A percentile compares a stretch with the other conserved stretches of the same genome.
Conservation (phyloP, 1,140 invertebrate genomes). For the Dendroctonus ponderosae region DNA sequence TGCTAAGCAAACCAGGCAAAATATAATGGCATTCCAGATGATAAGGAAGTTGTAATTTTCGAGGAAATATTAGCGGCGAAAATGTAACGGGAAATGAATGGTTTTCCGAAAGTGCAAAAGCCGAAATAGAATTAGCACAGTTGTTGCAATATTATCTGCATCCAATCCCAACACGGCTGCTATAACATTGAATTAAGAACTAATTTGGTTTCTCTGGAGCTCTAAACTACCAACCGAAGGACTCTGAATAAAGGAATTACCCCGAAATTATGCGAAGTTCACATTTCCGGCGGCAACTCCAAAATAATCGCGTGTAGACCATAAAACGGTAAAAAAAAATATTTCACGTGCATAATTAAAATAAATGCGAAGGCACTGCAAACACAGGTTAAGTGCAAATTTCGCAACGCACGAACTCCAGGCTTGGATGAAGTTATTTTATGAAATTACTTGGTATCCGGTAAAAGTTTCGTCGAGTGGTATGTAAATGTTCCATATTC, state of each 20-base stretch:
- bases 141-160: too few species aligned
- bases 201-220: slow-evolving; percentile 11
- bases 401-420: slow-evolving; percentile 27
- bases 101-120: too few species aligned
- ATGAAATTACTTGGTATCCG: slow-evolving; percentile 22
- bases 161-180: background rate
- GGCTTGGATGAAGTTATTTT: slow-evolving; percentile 26
- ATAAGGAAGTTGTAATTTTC: too few species aligned
- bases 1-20: too few species aligned
- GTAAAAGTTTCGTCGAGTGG: slow-evolving; percentile 14
- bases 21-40: too few species aligned
- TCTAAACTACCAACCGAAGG: background rate
- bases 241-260: slow-evolving; percentile 3
- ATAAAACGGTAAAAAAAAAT: slow-evolving; percentile 21
- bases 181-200: slow-evolving; percentile 27
- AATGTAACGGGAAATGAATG: too few species aligned
- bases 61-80: too few species aligned
- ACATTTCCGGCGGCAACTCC: slow-evolving; percentile 6
- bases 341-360: slow-evolving; percentile 33
- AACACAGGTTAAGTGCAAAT: slow-evolving; percentile 27
- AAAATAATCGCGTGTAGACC: slow-evolving; percentile 26
- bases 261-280: background rate
- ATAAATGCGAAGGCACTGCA: slow-evolving; percentile 27
- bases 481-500: slow-evolving; percentile 9
- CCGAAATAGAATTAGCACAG: too few species aligned